A percentile compares a stretch with the other conserved stretches of the same genome.
These are phyloP conservation scores for Trinectes maculatus DNA, from an alignment of 2,113 vertebrate genomes.

Conservation along the genomic window DNA sequence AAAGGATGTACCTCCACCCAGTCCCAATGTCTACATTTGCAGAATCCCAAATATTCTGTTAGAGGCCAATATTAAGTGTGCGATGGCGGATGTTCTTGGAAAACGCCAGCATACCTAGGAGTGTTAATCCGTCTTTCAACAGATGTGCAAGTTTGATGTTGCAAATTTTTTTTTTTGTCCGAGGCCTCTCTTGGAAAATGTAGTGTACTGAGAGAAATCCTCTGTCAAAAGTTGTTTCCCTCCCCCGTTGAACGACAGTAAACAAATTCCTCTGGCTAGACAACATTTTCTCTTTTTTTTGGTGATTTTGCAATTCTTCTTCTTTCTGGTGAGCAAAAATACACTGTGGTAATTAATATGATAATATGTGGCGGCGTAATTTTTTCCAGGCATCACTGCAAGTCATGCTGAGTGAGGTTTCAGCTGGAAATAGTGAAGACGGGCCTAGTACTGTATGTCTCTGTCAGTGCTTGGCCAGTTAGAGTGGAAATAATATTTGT, in stretches of 20 bases:
- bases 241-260: conserved; percentile 25
- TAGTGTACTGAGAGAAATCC: conserved; percentile 17
- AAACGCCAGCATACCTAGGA: conserved; percentile 9
- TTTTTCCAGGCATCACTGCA: conserved; percentile 68
- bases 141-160: conserved; percentile 36
- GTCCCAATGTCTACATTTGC: conserved; percentile 29
- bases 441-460: conserved; percentile 62
- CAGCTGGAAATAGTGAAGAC: conserved; percentile 71
- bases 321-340: conserved; percentile 56
- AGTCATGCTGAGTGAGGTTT: conserved; percentile 69
- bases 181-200: conserved; percentile 9
- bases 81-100: conserved; percentile 31
- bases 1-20: background rate
- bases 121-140: conserved; percentile 10
- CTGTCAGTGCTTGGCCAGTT: conserved; percentile 56
- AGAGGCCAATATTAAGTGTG: conserved; percentile 5
- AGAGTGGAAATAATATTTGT: conserved; percentile 65
- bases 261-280: conserved; percentile 70
- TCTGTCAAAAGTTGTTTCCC: conserved; percentile 4
- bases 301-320: conserved; percentile 50
- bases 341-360: conserved; percentile 75
- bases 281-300: conserved; percentile 54
- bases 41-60: conserved; percentile 30
- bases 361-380: conserved; percentile 65
- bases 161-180: conserved; percentile 4